Base-by-base conservation (phyloP, 2,113 vertebrate genomes). In the Nettapus auritus region DNA sequence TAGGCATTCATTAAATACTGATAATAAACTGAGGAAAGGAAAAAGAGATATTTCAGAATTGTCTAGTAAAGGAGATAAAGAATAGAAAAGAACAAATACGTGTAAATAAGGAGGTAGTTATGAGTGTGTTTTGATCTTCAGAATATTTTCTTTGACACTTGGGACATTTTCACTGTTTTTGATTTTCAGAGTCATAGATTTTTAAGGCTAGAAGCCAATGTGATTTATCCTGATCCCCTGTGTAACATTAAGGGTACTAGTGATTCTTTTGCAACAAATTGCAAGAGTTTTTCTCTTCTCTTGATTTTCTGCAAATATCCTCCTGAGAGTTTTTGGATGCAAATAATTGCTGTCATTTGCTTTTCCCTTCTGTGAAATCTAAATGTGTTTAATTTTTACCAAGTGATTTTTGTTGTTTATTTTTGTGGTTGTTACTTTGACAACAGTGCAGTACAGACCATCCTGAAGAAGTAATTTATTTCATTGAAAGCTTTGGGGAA, bases 371-470 rank as follows among this genome's bases (percentile, higher is more conserved):
- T 76, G n/a, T 87, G 44, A 76, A 92, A 93, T 78, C 33, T 79
- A 86, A 85, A 78, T 1, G 0, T 31, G 9, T 71, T 84, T 66
- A 7, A 5, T 64, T 94, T 90, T 85, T 85, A 71, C 15, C 5
- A 20, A 56, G 34, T 31, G 42, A 13, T 57, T 78, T 75, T 81
- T 86, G 28, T 69, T 90, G 33, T 80, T 80, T 90, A 50, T 33
- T 87, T 16, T 71, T 90, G 56, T 92, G 56, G 15, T 64, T 89
- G 56, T 93, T 89, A 69, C 70, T 92, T 66, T 82, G 84, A 82
- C 74, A 69, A 79, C 70, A 62, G 53, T n/a, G 50, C 82, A 94
- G 76, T 73, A 55, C 52, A 83, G 46, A 69, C 48, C 87, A 82
- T 76, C 48, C 19, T 57, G 70, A 80, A 76, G 33, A n/a, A 79